Evolutionary conservation across 2,888 invertebrate genomes (phyloP).

Genomic region (Perdita meconis): DNA sequence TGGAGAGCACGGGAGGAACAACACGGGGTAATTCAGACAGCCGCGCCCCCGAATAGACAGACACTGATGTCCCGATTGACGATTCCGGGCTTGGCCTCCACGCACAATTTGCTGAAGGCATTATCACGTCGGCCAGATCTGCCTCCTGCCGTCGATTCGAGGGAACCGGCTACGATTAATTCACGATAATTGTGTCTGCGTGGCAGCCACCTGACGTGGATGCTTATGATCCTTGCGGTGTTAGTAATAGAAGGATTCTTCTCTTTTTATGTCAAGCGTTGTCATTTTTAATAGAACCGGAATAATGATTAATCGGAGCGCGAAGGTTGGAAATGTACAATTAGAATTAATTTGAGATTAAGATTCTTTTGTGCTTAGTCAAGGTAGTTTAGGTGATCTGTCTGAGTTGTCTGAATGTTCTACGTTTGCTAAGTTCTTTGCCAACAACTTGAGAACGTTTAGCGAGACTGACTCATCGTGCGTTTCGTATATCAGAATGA

Average conservation of each 20-base stretch:
- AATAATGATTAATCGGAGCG: too few species aligned
- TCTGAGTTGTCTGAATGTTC: too few species aligned
- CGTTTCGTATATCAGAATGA: too few species aligned
- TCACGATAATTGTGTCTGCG: constrained; percentile 34
- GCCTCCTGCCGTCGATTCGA: constrained; percentile 4
- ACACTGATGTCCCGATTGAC: constrained; percentile 47
- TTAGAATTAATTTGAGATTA: too few species aligned
- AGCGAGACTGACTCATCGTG: too few species aligned
- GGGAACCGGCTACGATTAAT: constrained; percentile 29
- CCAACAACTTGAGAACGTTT: too few species aligned
- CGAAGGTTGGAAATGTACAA: not conserved
- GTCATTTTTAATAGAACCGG: not conserved
- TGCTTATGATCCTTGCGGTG: not conserved
- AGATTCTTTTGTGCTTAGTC: too few species aligned
- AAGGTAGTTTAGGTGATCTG: too few species aligned
- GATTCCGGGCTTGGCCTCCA: constrained; percentile 22
- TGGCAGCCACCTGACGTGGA: not conserved
- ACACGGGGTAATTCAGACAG: constrained; percentile 24
- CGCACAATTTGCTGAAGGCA: constrained; percentile 22
- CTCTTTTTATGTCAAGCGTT: too few species aligned
- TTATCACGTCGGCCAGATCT: constrained; percentile 16
- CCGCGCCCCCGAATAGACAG: constrained; percentile 21
- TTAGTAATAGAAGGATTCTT: not conserved
- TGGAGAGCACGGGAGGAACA: constrained; percentile 43
- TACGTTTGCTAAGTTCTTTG: too few species aligned